These are phyloP conservation scores for Protobothrops flavoviridis DNA, from an alignment of 2,113 vertebrate species.

Conservation along the genomic window DNA sequence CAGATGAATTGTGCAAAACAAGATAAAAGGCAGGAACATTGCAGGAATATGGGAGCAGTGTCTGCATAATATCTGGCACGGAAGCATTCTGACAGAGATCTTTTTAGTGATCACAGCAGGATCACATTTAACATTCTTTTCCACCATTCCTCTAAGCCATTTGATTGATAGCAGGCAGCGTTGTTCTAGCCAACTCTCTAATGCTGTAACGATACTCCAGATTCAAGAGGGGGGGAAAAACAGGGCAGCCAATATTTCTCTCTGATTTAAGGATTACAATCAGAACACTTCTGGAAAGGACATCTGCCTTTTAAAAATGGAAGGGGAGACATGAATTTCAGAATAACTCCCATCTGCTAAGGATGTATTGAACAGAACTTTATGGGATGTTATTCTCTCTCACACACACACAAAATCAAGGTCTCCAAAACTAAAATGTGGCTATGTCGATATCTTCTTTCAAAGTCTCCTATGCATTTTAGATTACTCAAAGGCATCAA, in stretches of 20 bases:
- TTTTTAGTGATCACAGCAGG: constrained; percentile 57
- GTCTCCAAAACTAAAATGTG: not conserved
- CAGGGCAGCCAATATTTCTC: constrained; percentile 23
- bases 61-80: constrained; percentile 51
- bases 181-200: constrained; percentile 56
- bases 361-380: constrained; percentile 21
- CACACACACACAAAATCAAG: not conserved
- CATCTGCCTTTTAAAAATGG: constrained; percentile 48
- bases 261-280: constrained; percentile 39
- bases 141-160: constrained; percentile 37
- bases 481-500: not conserved
- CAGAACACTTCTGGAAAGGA: constrained; percentile 52
- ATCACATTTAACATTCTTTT: constrained; percentile 51
- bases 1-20: constrained; percentile 34
- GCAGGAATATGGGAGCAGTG: constrained; percentile 27
- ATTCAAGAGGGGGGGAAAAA: not conserved
- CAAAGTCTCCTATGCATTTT: not conserved
- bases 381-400: not conserved
- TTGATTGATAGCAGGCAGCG: constrained; percentile 54
- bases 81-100: constrained; percentile 41
- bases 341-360: not conserved
- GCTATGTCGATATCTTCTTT: not conserved
- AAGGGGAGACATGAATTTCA: constrained; percentile 35
- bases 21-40: constrained; percentile 51
- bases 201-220: constrained; percentile 33